Base-by-base conservation (phyloP, 1,140 invertebrate genomes). In the Papilio polyxenes region DNA sequence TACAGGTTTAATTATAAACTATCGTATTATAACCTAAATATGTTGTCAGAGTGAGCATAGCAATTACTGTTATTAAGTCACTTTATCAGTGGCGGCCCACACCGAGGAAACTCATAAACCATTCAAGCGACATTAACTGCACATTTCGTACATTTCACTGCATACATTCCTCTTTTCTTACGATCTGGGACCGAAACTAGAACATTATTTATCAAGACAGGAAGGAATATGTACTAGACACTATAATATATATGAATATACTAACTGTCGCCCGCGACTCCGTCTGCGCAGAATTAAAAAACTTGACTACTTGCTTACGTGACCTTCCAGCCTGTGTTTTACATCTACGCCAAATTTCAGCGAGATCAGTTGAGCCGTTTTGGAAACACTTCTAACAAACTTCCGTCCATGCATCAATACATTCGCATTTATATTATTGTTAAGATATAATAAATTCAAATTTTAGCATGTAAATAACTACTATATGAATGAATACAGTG, bases 61-160 rank as follows among this genome's bases (percentile, higher is more conserved):
- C 5, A 49, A 48, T 48, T 75, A 48, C 74, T 75, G 20, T 7
- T 75, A 75, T 75, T 75, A 20, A 40, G 44, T 11, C 2, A 40
- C 17, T 9, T 40, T 75, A 75, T 75, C 74, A 75, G 74, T 75
- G 7, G 37, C 11, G 13, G 1, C 17, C 3, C 74, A 75, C 40
- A 75, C 17, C 17, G 15, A 17, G 74, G 44, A 75, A 40, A 75
- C 10, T 40, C 69, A 74, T 75, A 75, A 75, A 75, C 37, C 74
- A 49, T 49, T 15, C 74, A 8, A 48, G 65, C 74, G 74, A 75
- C 74, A 49, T 75, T 75, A 75, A 75, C 74, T 75, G 74, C 74
- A 75, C 40, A 49, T 48, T 75, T 40, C 17, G 40, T 48, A 75
- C 74, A 49, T 49, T 75, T 49, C 72, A 75, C n/a, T 75, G 31